These are phyloP conservation scores for Drosophila birchii DNA, from an alignment of 2,888 invertebrate species.

Conservation along the genomic window DNA sequence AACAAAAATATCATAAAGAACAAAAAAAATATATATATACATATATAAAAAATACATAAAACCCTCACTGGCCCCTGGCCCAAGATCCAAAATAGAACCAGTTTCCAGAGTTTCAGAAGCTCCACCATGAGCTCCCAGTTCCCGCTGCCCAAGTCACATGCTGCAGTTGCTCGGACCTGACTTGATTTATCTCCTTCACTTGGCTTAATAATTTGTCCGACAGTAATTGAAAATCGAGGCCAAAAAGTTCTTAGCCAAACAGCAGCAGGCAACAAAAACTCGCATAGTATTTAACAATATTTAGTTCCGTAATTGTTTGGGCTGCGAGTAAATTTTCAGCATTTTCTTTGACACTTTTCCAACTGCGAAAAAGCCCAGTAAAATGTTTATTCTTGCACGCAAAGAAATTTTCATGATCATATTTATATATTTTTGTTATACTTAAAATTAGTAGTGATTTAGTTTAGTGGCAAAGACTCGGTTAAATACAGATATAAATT, in stretches of 20 bases:
- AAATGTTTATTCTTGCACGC: constrained; percentile 27
- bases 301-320: constrained; percentile 29
- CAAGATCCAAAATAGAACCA: constrained; percentile 46
- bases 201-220: constrained; percentile 37
- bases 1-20: constrained; percentile 11
- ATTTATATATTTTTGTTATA: neutral
- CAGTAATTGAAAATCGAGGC: constrained; percentile 34
- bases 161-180: constrained; percentile 59
- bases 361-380: constrained; percentile 40
- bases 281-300: constrained; percentile 20
- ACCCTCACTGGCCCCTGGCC: constrained; percentile 21
- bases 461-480: neutral
- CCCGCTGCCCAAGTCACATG: constrained; percentile 50
- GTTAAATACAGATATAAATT: neutral
- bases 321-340: constrained; percentile 21
- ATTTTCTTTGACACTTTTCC: constrained; percentile 52
- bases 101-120: constrained; percentile 37
- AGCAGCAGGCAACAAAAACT: constrained; percentile 12
- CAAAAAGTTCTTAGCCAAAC: constrained; percentile 27
- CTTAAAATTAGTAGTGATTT: neutral
- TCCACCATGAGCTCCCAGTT: constrained; percentile 15
- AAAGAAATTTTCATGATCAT: neutral
- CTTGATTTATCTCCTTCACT: constrained; percentile 47
- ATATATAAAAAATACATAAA: neutral
- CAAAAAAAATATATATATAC: neutral